A percentile compares a stretch with the other conserved stretches of the same genome.
Conservation (phyloP, 2,113 vertebrate species). For the Heterotis niloticus region DNA sequence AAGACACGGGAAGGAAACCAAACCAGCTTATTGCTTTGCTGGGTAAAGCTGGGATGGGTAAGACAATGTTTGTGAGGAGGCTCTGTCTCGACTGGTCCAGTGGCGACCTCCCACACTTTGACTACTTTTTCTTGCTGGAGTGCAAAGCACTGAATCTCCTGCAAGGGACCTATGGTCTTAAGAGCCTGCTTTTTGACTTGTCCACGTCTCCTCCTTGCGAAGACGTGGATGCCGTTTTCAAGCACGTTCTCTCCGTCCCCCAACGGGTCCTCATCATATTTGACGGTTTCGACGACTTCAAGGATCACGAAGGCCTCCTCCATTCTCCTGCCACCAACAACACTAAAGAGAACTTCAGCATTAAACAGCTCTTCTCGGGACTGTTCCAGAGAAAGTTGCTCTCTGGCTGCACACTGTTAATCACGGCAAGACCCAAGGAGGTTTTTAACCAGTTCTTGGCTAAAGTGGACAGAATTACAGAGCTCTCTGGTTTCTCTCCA, state of each 20-base stretch:
- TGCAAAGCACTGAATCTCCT: conserved; percentile 61
- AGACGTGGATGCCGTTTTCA: conserved; percentile 58
- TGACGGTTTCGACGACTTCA: conserved; percentile 80
- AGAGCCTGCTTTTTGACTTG: conserved; percentile 68
- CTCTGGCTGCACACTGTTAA: conserved; percentile 75
- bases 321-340: conserved; percentile 40
- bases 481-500: conserved; percentile 72
- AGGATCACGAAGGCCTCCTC: conserved; percentile 64
- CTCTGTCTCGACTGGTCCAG: conserved; percentile 80
- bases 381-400: conserved; percentile 80
- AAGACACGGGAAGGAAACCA: conserved; percentile 26
- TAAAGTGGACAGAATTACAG: conserved; percentile 71
- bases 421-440: conserved; percentile 72
- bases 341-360: conserved; percentile 47
- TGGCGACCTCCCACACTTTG: conserved; percentile 71
- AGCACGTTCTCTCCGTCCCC: conserved; percentile 65
- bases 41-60: conserved; percentile 80
- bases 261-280: conserved; percentile 78
- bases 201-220: conserved; percentile 48
- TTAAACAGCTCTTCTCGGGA: conserved; percentile 69
- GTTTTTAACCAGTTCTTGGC: conserved; percentile 67
- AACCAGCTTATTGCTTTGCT: conserved; percentile 64
- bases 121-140: conserved; percentile 79
- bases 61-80: conserved; percentile 73
- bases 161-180: conserved; percentile 58